phyloP scores from a whole-genome alignment of 2,113 vertebrate genomes.

The Oncorhynchus mykiss region DNA sequence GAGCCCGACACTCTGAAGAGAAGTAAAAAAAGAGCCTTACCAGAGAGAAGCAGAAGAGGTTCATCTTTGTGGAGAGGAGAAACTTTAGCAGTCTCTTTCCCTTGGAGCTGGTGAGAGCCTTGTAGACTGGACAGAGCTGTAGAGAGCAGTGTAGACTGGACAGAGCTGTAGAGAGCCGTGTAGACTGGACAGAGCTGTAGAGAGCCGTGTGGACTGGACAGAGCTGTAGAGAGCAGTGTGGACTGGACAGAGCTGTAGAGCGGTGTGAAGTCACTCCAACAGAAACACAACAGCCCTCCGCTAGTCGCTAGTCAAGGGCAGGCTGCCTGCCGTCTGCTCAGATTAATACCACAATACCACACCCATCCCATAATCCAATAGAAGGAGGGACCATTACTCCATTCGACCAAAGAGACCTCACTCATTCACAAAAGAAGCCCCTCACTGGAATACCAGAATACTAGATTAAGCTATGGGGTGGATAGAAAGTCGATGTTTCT shows the following conservation, averaged over 20 bases:
- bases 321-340: slow-evolving; percentile 80
- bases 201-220: no score
- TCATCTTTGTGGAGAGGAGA: slow-evolving; percentile 77
- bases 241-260: not conserved
- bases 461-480: not conserved
- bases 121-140: not conserved
- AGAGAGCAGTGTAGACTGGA: no score
- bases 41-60: slow-evolving; percentile 96
- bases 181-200: no score
- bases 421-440: slow-evolving; percentile 49
- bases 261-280: not conserved
- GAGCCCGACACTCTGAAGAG: not conserved
- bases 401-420: slow-evolving; percentile 73
- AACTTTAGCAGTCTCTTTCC: slow-evolving; percentile 6
- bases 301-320: slow-evolving; percentile 53
- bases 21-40: slow-evolving; percentile 73
- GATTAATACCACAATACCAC: slow-evolving; percentile 87
- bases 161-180: no score
- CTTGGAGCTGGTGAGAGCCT: slow-evolving; percentile 10
- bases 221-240: no score
- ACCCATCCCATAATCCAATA: slow-evolving; percentile 91
- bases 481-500: not conserved
- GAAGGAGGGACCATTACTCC: slow-evolving; percentile 84
- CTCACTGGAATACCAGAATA: not conserved
- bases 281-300: slow-evolving; percentile 52